Evolutionary conservation across 2,797 vertebrate genomes (phyloP).

Genomic region (Lepidocolaptes lacrymiger): DNA sequence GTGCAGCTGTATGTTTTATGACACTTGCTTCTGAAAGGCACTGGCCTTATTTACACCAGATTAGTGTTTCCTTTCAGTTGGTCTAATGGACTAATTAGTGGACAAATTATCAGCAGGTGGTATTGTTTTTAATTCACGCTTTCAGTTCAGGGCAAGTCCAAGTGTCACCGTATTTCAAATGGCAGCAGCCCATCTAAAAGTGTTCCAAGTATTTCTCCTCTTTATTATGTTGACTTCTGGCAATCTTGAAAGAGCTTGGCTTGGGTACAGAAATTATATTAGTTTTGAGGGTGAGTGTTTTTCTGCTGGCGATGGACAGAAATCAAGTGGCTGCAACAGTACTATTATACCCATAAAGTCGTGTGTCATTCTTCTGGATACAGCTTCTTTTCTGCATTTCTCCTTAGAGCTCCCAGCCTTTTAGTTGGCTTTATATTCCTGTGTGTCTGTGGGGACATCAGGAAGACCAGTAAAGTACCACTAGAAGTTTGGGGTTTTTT

Average conservation of each 20-base stretch:
- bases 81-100: neutral
- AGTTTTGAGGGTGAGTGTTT: neutral
- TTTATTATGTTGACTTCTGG: conserved; percentile 38
- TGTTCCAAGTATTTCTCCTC: neutral
- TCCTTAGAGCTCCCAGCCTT: neutral
- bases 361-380: neutral
- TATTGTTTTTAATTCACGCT: neutral
- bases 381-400: neutral
- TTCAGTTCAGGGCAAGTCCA: neutral
- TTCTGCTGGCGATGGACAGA: neutral
- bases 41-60: neutral
- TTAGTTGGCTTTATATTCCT: neutral
- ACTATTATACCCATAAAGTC: neutral
- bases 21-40: neutral
- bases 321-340: neutral
- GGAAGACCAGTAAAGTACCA: neutral
- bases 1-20: neutral
- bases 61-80: neutral
- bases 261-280: neutral
- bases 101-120: neutral
- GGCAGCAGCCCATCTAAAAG: neutral
- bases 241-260: neutral
- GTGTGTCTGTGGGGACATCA: neutral
- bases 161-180: neutral
- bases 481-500: neutral